These are phyloP conservation scores for Chrysochloris asiatica DNA, from an alignment of 2,113 vertebrate genomes.

Conservation along the genomic window DNA sequence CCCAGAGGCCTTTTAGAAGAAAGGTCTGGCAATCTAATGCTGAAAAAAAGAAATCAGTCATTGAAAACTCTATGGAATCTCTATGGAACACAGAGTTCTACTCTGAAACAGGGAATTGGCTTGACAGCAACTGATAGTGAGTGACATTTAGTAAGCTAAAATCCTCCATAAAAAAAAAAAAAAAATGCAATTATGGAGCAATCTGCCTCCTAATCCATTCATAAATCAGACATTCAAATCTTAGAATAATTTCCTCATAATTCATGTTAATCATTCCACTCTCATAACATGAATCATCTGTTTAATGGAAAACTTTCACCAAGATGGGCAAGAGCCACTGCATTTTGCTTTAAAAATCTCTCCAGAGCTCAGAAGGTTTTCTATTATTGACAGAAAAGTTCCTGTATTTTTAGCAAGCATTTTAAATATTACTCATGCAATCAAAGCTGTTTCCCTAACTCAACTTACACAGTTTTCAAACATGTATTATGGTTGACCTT, in stretches of 20 bases:
- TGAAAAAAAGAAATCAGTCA: not conserved
- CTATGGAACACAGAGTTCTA: not conserved
- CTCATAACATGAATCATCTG: slow-evolving; percentile 68
- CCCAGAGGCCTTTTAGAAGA: not conserved
- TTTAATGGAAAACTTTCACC: slow-evolving; percentile 77
- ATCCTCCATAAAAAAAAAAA: not conserved
- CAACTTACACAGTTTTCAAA: slow-evolving; percentile 86
- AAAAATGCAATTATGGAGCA: not conserved
- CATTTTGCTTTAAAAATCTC: slow-evolving; percentile 81
- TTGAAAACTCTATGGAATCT: not conserved
- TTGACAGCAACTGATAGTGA: not conserved
- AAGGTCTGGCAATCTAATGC: not conserved
- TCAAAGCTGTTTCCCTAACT: slow-evolving; percentile 85
- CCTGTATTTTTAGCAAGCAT: slow-evolving; percentile 79
- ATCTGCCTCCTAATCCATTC: slow-evolving; percentile 60
- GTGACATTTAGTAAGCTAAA: not conserved
- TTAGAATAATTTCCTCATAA: slow-evolving; percentile 67
- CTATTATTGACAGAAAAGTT: slow-evolving; percentile 80
- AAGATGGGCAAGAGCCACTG: slow-evolving; percentile 70
- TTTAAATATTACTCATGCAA: slow-evolving; percentile 85
- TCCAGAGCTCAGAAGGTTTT: slow-evolving; percentile 79
- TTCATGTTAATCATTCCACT: slow-evolving; percentile 72
- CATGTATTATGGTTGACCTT: slow-evolving; percentile 83
- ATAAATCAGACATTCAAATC: slow-evolving; percentile 58
- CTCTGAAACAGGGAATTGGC: not conserved